Conservation (phyloP, 2,888 invertebrate genomes). For the Monoplex corrugatus region DNA sequence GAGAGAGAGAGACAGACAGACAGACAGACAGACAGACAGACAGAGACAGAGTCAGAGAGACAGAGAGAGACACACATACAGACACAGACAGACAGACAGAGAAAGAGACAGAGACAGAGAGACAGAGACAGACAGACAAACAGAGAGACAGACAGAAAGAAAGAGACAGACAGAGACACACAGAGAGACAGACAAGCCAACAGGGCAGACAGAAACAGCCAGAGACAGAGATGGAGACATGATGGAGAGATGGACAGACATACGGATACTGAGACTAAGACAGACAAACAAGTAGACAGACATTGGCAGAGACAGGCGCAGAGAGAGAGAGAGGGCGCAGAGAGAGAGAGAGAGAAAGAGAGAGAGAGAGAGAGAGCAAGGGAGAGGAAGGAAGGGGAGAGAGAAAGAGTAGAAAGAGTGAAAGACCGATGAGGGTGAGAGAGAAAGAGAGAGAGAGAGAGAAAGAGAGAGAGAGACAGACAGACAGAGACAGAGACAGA, state of each 20-base stretch:
- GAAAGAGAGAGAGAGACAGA: not conserved
- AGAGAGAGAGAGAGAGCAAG: not conserved
- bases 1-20: no score
- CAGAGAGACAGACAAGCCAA: not conserved
- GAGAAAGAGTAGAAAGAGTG: not conserved
- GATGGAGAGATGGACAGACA: not conserved
- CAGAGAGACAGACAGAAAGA: no score
- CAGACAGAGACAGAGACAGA: not conserved
- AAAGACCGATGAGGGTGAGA: not conserved
- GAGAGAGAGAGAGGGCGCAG: not conserved
- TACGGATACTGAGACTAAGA: not conserved
- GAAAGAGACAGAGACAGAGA: slow-evolving; percentile 27
- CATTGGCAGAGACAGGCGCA: not conserved
- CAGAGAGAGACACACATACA: not conserved
- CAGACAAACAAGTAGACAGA: not conserved
- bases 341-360: not conserved
- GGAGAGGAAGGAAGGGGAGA: not conserved
- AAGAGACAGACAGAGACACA: not conserved
- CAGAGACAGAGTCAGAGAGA: not conserved
- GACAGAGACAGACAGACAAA: not conserved
- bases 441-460: not conserved
- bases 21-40: slow-evolving; percentile 16
- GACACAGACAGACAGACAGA: not conserved
- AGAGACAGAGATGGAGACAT: not conserved
- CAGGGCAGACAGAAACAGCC: not conserved